Evolutionary conservation across 2,888 invertebrate species (phyloP), one percentile per base, ranked within the genome.

Genomic region (Acanthopleura granulata): DNA sequence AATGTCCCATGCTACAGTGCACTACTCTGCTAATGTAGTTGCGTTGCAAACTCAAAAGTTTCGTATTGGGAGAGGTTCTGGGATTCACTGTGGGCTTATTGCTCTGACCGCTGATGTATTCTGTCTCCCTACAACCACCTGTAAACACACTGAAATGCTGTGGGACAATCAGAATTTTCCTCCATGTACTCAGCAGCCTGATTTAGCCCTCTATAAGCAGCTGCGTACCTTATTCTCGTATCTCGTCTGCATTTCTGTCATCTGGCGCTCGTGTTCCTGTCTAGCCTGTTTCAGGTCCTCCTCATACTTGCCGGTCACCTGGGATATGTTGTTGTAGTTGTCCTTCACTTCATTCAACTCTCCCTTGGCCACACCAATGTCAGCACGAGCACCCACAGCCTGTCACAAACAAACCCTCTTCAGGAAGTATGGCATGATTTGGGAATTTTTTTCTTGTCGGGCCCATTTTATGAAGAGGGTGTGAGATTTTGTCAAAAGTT

Each of bases 301-400:
- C 75, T 85, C 83, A n/a, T 85, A 76, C 22, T 79, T 77, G 15
- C 79, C 75, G 1, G 83, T 81, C 22, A 77, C 74, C 9, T 83
- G 78, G n/a, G 77, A 81, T 25, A 81, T 78, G 30, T 84, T 85
- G n/a, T 81, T 76, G 57, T 77, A 75, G 70, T 77, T 79, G 16
- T 81, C 81, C 40, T 83, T 77, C 12, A 80, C 76, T 16, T 84
- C 82, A 12, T 82, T 78, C 49, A 86, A 74, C 72, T 86, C 83
- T 14, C 77, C 76, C 30, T 80, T 77, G 0, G 81, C 74, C 71
- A 78, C 77, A 30, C 79, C 73, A 27, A 79, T 78, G 69, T 85
- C 85, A 3, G 83, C 83, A 71, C 81, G 83, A 29, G 81, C 82
- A 29, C 79, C 77, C 29, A 86, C 83, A 27, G 85, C 82, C 86